Conservation (phyloP, 2,113 vertebrate species). For the Seriola quinqueradiata region DNA sequence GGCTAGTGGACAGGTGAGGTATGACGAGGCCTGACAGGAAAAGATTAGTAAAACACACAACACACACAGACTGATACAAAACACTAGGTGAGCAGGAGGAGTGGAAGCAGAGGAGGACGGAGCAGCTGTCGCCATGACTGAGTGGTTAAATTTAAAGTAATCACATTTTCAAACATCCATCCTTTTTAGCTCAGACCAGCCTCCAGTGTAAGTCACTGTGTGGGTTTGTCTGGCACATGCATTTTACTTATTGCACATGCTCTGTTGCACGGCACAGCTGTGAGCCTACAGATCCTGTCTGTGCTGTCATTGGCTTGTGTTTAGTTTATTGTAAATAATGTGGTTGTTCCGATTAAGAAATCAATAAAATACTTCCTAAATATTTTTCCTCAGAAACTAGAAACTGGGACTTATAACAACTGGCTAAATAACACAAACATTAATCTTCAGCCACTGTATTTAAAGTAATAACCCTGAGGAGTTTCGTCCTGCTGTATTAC, state of each 20-base stretch:
- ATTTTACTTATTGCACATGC: conserved; percentile 61
- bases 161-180: conserved; percentile 71
- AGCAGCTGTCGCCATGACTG: conserved; percentile 67
- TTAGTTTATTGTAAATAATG: conserved; percentile 35
- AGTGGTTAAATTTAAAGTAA: conserved; percentile 68
- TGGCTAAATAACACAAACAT: neutral
- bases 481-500: neutral
- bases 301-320: conserved; percentile 25
- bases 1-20: conserved; percentile 26
- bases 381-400: neutral
- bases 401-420: neutral
- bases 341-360: neutral
- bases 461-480: neutral
- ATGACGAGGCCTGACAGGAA: neutral
- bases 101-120: conserved; percentile 46
- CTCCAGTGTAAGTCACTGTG: conserved; percentile 53
- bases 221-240: conserved; percentile 55
- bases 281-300: conserved; percentile 14
- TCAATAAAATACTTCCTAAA: neutral
- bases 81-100: conserved; percentile 25
- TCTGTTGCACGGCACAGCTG: conserved; percentile 31
- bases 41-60: conserved; percentile 7
- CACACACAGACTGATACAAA: neutral
- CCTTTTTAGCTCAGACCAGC: conserved; percentile 59
- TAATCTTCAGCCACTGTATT: neutral